Conservation (phyloP, 2,113 vertebrate genomes). For the Leucopsar rothschildi region DNA sequence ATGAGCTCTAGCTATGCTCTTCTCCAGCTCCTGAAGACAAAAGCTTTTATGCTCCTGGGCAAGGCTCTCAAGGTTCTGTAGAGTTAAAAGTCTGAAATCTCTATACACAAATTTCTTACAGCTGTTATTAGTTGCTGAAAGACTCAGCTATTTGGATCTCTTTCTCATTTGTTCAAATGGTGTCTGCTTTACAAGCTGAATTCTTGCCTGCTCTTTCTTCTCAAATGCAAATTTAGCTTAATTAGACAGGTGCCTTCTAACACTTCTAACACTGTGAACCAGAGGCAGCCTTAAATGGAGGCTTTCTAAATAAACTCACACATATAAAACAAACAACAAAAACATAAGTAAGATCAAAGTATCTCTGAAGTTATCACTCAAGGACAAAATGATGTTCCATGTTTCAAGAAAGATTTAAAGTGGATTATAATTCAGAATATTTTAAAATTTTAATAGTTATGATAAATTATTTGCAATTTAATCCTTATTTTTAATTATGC, state of each 20-base stretch:
- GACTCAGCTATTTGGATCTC: neutral
- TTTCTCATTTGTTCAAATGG: neutral
- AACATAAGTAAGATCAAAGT: neutral
- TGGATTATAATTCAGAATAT: neutral
- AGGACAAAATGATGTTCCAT: neutral
- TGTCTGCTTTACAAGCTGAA: neutral
- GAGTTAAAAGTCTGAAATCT: neutral
- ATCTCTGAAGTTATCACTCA: neutral
- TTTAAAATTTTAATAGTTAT: neutral
- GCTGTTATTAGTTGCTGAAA: neutral
- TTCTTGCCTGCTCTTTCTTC: neutral
- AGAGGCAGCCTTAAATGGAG: neutral
- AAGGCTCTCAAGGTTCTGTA: neutral
- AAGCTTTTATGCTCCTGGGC: neutral
- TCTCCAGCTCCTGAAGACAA: neutral
- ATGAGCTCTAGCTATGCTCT: neutral
- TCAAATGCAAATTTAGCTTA: neutral
- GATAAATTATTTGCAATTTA: neutral
- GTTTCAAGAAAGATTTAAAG: neutral
- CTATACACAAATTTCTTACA: neutral
- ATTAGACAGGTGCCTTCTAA: slow-evolving; percentile 12
- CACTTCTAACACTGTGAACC: neutral
- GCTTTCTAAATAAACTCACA: neutral
- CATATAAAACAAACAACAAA: neutral
- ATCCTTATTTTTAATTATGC: neutral